Evolutionary conservation across 2,113 vertebrate species (phyloP).

Genomic region (Dipodomys stephensi): DNA sequence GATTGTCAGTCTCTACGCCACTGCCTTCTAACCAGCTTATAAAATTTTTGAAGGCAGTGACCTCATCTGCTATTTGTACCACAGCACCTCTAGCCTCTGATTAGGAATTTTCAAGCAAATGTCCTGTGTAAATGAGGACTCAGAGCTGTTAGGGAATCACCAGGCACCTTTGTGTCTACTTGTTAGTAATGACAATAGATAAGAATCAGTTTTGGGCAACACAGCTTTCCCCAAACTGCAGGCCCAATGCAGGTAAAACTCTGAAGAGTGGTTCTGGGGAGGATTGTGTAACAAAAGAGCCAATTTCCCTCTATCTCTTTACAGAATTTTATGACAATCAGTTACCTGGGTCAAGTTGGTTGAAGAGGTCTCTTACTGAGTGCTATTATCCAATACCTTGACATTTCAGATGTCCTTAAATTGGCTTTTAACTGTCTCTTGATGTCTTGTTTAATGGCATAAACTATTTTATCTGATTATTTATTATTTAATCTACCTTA

Average conservation of each 20-base stretch:
- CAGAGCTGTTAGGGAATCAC: neutral
- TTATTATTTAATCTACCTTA: neutral
- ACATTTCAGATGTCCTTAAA: slow-evolving; percentile 46
- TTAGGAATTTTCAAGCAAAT: neutral
- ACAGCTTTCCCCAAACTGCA: neutral
- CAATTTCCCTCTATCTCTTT: slow-evolving; percentile 39
- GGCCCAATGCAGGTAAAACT: neutral
- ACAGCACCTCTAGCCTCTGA: neutral
- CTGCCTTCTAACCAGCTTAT: neutral
- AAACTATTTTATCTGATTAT: slow-evolving; percentile 45
- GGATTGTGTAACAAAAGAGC: slow-evolving; percentile 28
- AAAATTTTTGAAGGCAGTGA: neutral
- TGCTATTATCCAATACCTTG: slow-evolving; percentile 42
- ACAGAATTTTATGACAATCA: slow-evolving; percentile 39
- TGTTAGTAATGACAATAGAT: neutral
- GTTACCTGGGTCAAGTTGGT: slow-evolving; percentile 55
- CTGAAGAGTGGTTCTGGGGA: neutral
- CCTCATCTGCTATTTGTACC: neutral
- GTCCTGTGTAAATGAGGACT: neutral
- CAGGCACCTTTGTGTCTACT: slow-evolving; percentile 7
- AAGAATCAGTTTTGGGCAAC: neutral
- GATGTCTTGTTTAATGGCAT: slow-evolving; percentile 41
- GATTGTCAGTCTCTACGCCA: neutral
- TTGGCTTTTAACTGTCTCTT: slow-evolving; percentile 62
- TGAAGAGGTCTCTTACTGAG: slow-evolving; percentile 61